These are phyloP conservation scores for Hyposoter didymator DNA, from an alignment of 2,888 invertebrate genomes.

Conservation along the genomic window DNA sequence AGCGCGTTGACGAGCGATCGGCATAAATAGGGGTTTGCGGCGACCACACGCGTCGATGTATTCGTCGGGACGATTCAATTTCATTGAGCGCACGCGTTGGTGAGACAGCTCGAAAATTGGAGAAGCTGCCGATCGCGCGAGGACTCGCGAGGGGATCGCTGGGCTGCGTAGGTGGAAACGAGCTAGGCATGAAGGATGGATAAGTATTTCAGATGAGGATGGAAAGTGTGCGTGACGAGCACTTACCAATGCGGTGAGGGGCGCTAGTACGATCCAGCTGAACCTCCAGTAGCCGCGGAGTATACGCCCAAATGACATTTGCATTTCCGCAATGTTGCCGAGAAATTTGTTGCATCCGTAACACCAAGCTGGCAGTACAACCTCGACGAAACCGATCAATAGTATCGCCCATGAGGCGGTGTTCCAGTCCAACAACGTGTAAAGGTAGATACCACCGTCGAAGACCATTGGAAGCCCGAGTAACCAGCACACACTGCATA, in stretches of 20 bases:
- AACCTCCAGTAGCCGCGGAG: constrained; percentile 89
- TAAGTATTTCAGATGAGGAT: constrained; percentile 47
- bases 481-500: constrained; percentile 89
- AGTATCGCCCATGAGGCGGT: constrained; percentile 91
- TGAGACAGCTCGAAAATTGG: constrained; percentile 41
- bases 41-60: constrained; percentile 7
- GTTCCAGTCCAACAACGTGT: constrained; percentile 91
- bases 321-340: constrained; percentile 87
- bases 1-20: constrained; percentile 22
- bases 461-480: constrained; percentile 91
- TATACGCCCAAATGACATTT: constrained; percentile 87
- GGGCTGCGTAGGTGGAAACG: background rate
- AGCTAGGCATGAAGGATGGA: constrained; percentile 9
- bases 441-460: constrained; percentile 90
- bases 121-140: constrained; percentile 25
- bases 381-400: constrained; percentile 89
- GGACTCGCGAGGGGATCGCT: background rate
- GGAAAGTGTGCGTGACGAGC: constrained; percentile 61
- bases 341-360: constrained; percentile 88
- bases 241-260: constrained; percentile 89
- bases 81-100: constrained; percentile 11
- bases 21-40: constrained; percentile 15
- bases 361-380: constrained; percentile 88
- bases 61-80: constrained; percentile 30
- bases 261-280: constrained; percentile 90